Evolutionary conservation across 2,113 vertebrate species (phyloP).

Genomic region (Microcebus ravelobensis): DNA sequence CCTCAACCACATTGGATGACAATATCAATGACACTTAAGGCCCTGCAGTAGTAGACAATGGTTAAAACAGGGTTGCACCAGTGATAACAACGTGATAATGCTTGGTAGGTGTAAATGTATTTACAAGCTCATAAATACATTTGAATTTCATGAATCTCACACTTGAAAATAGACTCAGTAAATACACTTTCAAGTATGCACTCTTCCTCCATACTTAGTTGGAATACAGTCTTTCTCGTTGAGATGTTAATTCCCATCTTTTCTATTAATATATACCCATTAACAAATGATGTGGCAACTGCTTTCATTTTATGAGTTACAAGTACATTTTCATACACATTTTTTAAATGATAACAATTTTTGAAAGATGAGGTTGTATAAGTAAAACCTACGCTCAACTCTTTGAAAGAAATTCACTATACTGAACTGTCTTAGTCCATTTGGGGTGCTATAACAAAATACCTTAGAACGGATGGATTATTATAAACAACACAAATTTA

Average conservation of each 20-base stretch:
- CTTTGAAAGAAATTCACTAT: neutral
- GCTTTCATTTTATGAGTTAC: neutral
- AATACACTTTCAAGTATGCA: neutral
- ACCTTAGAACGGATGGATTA: too few relatives aligned
- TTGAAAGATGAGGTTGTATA: neutral
- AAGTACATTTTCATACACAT: neutral
- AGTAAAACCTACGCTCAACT: neutral
- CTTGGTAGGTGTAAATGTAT: neutral
- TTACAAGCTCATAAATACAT: neutral
- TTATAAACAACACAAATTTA: neutral
- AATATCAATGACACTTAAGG: neutral
- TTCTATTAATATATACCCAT: neutral
- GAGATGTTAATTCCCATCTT: neutral
- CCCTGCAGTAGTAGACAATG: neutral
- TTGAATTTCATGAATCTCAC: neutral
- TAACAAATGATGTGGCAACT: neutral
- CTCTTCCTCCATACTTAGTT: neutral
- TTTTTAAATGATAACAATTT: neutral
- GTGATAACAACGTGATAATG: neutral
- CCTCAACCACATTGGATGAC: too few relatives aligned
- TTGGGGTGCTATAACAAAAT: neutral
- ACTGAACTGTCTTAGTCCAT: neutral
- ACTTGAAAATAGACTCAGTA: neutral
- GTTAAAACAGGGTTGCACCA: neutral
- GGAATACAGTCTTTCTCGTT: neutral